Percentiles rank a stretch among this genome's conserved stretches.
Evolutionary conservation across 2,113 vertebrate genomes (phyloP).

Genomic region (Periophthalmus modestus): DNA sequence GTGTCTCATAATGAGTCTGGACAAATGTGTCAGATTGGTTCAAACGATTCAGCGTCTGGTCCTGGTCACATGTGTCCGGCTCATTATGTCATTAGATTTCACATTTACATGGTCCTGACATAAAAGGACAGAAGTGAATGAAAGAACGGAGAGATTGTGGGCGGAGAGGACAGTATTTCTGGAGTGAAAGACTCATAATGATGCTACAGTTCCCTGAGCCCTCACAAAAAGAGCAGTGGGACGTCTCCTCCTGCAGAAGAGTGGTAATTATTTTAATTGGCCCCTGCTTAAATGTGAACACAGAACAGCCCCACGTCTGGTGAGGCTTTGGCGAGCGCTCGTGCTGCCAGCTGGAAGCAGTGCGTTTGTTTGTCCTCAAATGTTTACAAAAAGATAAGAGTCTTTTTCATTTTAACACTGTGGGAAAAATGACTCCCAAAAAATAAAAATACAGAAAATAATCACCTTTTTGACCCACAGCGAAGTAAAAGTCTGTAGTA

Average conservation of each 20-base stretch:
- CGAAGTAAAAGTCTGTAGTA: too few relatives aligned
- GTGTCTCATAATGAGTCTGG: neutral
- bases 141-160: constrained; percentile 11
- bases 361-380: constrained; percentile 24
- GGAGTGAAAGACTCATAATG: constrained; percentile 53
- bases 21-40: neutral
- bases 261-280: constrained; percentile 75
- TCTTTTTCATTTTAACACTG: constrained; percentile 7
- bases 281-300: constrained; percentile 57
- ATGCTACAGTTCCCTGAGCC: constrained; percentile 50
- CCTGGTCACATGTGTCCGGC: neutral
- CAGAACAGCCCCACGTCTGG: constrained; percentile 35
- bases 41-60: neutral
- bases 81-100: constrained; percentile 4
- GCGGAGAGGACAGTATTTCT: constrained; percentile 26
- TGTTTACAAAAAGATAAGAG: constrained; percentile 7
- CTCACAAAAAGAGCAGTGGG: constrained; percentile 16
- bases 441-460: too few relatives aligned
- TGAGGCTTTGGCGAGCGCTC: constrained; percentile 11
- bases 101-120: neutral
- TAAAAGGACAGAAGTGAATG: constrained; percentile 10
- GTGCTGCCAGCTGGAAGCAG: neutral
- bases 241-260: constrained; percentile 51
- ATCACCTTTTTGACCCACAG: too few relatives aligned
- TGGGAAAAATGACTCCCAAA: too few relatives aligned